Conservation (phyloP, 1,140 invertebrate genomes). For the Plutomurus gul region DNA sequence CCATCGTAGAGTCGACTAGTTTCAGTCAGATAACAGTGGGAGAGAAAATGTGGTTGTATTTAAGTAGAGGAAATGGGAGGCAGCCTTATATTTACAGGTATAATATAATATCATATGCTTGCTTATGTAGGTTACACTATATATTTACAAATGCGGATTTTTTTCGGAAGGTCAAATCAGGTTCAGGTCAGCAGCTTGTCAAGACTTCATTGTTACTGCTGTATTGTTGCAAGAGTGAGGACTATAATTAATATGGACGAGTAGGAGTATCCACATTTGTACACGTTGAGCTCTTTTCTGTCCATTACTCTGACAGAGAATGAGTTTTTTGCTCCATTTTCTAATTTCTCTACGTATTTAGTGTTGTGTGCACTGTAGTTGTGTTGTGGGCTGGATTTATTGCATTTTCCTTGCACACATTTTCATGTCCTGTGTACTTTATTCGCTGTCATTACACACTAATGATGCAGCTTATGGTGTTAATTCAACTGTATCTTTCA, state of each 20-base stretch:
- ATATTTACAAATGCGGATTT: neutral
- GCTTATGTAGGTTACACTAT: conserved; percentile 14
- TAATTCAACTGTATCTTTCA: conserved; percentile 15
- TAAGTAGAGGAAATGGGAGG: conserved; percentile 11
- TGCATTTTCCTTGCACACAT: neutral
- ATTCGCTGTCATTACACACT: neutral
- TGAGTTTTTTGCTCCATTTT: conserved; percentile 9
- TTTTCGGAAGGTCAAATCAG: conserved; percentile 23
- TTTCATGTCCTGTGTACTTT: neutral
- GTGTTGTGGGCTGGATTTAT: neutral
- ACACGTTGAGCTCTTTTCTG: neutral
- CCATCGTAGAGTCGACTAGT: too few species aligned
- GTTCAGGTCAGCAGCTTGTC: conserved; percentile 20
- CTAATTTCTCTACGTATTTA: neutral
- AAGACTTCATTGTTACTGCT: conserved; percentile 3
- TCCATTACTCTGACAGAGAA: neutral
- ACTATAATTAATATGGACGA: neutral
- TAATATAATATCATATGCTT: too few species aligned
- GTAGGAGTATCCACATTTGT: neutral
- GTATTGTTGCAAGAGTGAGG: neutral
- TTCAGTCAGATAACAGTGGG: too few species aligned
- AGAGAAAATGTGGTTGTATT: neutral
- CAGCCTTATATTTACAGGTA: neutral
- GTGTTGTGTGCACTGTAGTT: neutral
- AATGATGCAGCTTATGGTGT: neutral